phyloP scores from a whole-genome alignment of 2,888 invertebrate species.

The Ennomos quercinarius region DNA sequence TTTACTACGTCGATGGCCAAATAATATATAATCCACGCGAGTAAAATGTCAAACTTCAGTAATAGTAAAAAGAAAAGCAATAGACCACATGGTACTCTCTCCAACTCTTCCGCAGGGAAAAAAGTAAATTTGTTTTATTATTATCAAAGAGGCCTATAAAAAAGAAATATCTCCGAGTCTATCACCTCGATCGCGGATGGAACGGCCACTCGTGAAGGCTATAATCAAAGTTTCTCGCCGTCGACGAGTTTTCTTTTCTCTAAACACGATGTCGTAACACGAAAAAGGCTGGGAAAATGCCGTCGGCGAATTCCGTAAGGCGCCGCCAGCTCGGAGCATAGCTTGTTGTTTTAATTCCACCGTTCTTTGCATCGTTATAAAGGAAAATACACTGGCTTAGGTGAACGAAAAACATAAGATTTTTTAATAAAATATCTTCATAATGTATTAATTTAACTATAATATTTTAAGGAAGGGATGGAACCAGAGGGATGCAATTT shows the following conservation, averaged over 20 bases:
- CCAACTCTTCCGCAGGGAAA: slow-evolving; percentile 65
- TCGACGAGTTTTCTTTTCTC: slow-evolving; percentile 81
- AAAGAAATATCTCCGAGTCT: slow-evolving; percentile 78
- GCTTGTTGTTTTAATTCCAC: slow-evolving; percentile 74
- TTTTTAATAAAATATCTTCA: slow-evolving; percentile 44
- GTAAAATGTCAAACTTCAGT: slow-evolving; percentile 72
- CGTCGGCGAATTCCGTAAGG: slow-evolving; percentile 73
- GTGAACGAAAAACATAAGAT: slow-evolving; percentile 56
- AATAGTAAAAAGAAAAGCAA: slow-evolving; percentile 64
- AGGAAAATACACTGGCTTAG: slow-evolving; percentile 64
- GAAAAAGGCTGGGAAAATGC: slow-evolving; percentile 82
- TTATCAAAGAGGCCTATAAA: slow-evolving; percentile 81
- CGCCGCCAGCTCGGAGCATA: slow-evolving; percentile 54
- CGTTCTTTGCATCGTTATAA: slow-evolving; percentile 70
- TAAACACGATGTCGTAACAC: slow-evolving; percentile 83
- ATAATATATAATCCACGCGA: slow-evolving; percentile 56
- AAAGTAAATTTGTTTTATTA: slow-evolving; percentile 83
- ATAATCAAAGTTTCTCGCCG: slow-evolving; percentile 83
- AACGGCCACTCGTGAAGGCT: slow-evolving; percentile 80
- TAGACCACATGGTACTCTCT: slow-evolving; percentile 71
- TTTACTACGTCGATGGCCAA: slow-evolving; percentile 45
- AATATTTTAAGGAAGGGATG: slow-evolving; percentile 40
- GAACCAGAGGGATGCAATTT: slow-evolving; percentile 29
- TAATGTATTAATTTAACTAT: slow-evolving; percentile 31
- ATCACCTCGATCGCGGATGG: slow-evolving; percentile 78